Evolutionary conservation across 2,888 invertebrate genomes (phyloP), one percentile per base, ranked within the genome.

Genomic region (Trilocha varians): DNA sequence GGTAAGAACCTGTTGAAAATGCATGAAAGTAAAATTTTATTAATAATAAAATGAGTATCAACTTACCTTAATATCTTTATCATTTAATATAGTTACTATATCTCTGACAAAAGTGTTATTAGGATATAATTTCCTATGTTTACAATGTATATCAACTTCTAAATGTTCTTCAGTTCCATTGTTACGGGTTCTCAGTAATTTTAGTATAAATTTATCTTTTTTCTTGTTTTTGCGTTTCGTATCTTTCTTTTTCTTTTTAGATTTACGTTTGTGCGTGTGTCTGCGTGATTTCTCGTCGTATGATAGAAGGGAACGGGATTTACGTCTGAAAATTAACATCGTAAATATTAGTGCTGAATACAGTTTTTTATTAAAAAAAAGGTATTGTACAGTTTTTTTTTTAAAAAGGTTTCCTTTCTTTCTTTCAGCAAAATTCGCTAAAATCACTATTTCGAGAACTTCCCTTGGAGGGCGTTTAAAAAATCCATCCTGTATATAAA

Each of bases 101-200:
- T 83, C 83, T 3, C 83, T 42, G 3, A 84, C 83, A 51, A 84
- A 80, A 8, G 57, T 59, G 56, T 84, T 72, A 50, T 84, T 83
- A 2, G 83, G 83, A 44, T 53, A 65, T 35, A 84, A 58, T 13
- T 50, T 59, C 1, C 34, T 37, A 41, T 84, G 83, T 13, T 50
- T 54, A 58, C 83, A 84, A 48, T 70, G 67, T 1, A 83, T 51
- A 40, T 80, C 82, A 36, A 69, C 64, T 47, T 84, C 83, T 5
- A 84, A 46, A 40, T 84, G 83, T 0, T 84, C 71, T 6, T 70
- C 69, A 1, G 62, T 53, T 15, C 52, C 47, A 53, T 75, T 74
- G 42, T 37, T 46, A 0, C 59, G 46, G 0, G 60, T 62, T 0
- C 83, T 57, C 2, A 71, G 49, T 5, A 84, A 45, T 37, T 65